Percentiles rank a stretch among this genome's conserved stretches.
phyloP scores from a whole-genome alignment of 2,797 vertebrate species.

The Fratercula arctica region DNA sequence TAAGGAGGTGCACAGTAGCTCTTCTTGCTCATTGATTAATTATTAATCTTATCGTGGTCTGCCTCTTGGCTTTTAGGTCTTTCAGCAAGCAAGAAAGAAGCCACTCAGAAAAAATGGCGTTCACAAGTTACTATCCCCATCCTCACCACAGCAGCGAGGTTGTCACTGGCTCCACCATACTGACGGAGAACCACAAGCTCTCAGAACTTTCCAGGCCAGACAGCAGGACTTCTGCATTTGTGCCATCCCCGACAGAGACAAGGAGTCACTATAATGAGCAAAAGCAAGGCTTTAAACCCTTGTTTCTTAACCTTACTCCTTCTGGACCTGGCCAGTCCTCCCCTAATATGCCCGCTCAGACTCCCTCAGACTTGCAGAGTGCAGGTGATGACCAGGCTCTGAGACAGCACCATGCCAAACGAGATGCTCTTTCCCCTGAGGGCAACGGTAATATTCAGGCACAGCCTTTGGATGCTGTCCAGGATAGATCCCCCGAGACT shows the following conservation, averaged over 20 bases:
- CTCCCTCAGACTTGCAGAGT: not conserved
- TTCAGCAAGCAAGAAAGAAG: slow-evolving; percentile 53
- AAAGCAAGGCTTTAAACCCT: slow-evolving; percentile 47
- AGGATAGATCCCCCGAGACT: slow-evolving; percentile 53
- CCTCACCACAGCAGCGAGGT: not conserved
- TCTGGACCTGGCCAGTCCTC: slow-evolving; percentile 70
- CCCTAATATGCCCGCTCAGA: not conserved
- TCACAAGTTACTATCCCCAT: slow-evolving; percentile 59
- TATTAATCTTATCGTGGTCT: not conserved
- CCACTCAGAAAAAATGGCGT: slow-evolving; percentile 22
- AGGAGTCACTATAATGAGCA: slow-evolving; percentile 59
- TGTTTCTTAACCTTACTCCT: slow-evolving; percentile 57
- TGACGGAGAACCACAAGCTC: slow-evolving; percentile 70
- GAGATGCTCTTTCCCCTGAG: not conserved
- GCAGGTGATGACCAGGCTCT: not conserved
- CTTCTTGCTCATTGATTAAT: not conserved
- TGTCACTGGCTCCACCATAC: not conserved
- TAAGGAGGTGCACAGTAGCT: not conserved
- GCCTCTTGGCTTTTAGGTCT: slow-evolving; percentile 52
- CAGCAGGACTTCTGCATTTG: slow-evolving; percentile 50
- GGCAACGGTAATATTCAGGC: not conserved
- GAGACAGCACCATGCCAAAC: slow-evolving; percentile 13
- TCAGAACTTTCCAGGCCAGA: slow-evolving; percentile 74
- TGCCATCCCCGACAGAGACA: not conserved
- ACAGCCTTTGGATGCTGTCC: slow-evolving; percentile 7